Evolutionary conservation across 2,797 vertebrate genomes (phyloP).

Genomic region (Adrianichthys oophorus): DNA sequence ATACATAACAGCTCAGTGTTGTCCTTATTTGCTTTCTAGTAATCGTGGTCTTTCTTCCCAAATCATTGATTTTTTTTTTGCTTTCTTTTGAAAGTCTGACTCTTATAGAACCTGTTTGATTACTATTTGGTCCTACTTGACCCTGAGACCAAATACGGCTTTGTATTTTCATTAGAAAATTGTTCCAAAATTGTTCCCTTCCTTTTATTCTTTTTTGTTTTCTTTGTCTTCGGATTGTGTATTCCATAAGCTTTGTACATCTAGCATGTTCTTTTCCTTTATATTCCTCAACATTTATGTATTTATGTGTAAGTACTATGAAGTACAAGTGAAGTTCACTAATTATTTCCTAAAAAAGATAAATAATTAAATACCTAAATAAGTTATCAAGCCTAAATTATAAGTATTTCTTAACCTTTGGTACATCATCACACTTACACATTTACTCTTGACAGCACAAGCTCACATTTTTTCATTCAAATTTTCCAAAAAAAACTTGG

Average conservation of each 20-base stretch:
- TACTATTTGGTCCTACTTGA: slow-evolving; percentile 45
- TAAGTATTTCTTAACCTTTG: too few species aligned
- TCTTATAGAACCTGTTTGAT: slow-evolving; percentile 32
- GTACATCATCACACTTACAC: too few species aligned
- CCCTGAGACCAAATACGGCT: slow-evolving; percentile 55
- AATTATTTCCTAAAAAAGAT: too few species aligned
- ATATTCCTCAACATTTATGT: not conserved
- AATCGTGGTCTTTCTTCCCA: too few species aligned
- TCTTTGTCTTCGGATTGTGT: slow-evolving; percentile 18
- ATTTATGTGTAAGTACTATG: too few species aligned
- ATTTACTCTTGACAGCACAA: too few species aligned
- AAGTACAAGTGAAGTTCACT: too few species aligned
- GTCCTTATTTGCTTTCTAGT: too few species aligned
- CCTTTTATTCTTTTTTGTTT: slow-evolving; percentile 18
- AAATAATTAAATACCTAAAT: too few species aligned
- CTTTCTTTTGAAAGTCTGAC: slow-evolving; percentile 32
- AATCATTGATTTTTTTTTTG: slow-evolving; percentile 54
- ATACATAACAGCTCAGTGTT: not conserved
- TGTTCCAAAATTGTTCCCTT: slow-evolving; percentile 23
- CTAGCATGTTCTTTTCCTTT: slow-evolving; percentile 11
- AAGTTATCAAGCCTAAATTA: too few species aligned
- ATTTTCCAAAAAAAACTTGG: too few species aligned
- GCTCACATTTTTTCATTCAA: too few species aligned
- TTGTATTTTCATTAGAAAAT: slow-evolving; percentile 51
- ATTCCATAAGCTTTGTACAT: not conserved